These are phyloP conservation scores for Troides aeacus DNA, from an alignment of 2,888 invertebrate genomes.

Conservation along the genomic window DNA sequence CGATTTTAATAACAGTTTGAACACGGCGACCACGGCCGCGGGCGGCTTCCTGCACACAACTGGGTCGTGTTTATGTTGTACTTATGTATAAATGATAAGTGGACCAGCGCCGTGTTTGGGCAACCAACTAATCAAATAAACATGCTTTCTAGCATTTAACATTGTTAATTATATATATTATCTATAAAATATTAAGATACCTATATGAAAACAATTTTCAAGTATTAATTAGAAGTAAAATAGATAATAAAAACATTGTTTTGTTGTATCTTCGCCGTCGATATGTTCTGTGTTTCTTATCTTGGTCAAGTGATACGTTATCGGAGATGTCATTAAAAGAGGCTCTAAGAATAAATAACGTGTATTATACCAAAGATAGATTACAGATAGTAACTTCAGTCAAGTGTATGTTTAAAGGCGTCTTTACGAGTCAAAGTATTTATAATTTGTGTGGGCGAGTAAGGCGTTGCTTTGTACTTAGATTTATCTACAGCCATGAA, in stretches of 20 bases:
- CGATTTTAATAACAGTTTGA: constrained; percentile 67
- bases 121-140: not conserved
- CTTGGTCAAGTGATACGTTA: constrained; percentile 23
- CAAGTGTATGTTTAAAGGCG: constrained; percentile 24
- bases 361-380: constrained; percentile 12
- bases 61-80: constrained; percentile 59
- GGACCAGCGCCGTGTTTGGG: constrained; percentile 37
- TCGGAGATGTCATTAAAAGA: constrained; percentile 22
- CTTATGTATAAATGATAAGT: constrained; percentile 51
- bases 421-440: constrained; percentile 12
- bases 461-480: constrained; percentile 8
- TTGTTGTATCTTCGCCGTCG: constrained; percentile 6
- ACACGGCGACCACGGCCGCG: constrained; percentile 60
- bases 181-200: not conserved
- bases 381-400: constrained; percentile 13
- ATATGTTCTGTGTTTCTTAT: constrained; percentile 16
- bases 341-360: constrained; percentile 21
- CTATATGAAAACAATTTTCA: not conserved
- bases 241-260: constrained; percentile 10
- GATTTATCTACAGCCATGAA: constrained; percentile 19
- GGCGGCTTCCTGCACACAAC: constrained; percentile 69
- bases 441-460: constrained; percentile 13
- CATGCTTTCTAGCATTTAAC: not conserved
- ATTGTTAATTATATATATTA: not conserved
- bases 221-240: not conserved